These are phyloP conservation scores for Casuarius casuarius DNA, from an alignment of 2,113 vertebrate genomes.

Conservation along the genomic window DNA sequence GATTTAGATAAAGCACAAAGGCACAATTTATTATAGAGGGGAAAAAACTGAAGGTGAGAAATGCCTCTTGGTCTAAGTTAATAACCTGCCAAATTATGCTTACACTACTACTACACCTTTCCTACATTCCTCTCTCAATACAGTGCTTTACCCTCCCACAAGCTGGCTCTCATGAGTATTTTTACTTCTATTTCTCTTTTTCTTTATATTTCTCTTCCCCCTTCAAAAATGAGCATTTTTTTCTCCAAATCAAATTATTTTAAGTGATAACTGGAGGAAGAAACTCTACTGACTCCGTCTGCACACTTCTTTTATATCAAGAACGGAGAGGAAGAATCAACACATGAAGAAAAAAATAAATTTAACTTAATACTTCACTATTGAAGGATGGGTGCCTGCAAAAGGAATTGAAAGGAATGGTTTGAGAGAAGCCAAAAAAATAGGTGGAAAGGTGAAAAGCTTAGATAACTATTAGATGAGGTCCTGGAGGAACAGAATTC, in stretches of 20 bases:
- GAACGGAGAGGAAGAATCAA: neutral
- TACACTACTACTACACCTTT: neutral
- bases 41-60: neutral
- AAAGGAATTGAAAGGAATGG: neutral
- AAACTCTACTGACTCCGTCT: neutral
- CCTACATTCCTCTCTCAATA: neutral
- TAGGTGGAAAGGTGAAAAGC: neutral
- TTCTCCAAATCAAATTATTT: neutral
- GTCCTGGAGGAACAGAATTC: neutral
- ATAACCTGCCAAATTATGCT: neutral
- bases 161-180: neutral
- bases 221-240: neutral
- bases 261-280: neutral
- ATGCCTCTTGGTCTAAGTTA: neutral
- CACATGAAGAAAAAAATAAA: neutral
- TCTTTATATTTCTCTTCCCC: neutral
- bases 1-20: neutral
- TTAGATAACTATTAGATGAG: neutral
- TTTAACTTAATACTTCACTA: neutral
- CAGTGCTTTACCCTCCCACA: neutral
- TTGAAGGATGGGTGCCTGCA: neutral
- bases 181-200: neutral
- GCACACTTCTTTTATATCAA: neutral
- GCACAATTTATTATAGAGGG: neutral
- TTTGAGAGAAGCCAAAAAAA: neutral